phyloP scores from a whole-genome alignment of 1,140 invertebrate species.

The Drosophila virilis region DNA sequence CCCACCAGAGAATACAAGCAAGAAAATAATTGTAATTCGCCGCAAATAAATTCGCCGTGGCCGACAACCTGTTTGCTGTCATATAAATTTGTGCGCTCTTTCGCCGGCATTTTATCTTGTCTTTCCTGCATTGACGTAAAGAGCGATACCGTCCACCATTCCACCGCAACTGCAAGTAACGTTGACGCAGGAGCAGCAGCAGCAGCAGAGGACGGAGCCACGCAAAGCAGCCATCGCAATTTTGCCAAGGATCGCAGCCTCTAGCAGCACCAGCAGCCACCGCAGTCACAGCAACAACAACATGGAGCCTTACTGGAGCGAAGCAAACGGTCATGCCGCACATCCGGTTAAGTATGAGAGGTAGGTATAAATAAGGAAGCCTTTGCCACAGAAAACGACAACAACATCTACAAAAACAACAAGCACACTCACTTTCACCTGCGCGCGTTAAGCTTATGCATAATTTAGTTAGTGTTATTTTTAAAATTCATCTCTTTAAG shows the following conservation, averaged over 20 bases:
- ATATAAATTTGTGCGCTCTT: constrained; percentile 47
- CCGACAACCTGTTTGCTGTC: constrained; percentile 76
- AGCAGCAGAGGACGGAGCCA: constrained; percentile 30
- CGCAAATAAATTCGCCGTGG: constrained; percentile 52
- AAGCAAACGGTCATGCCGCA: constrained; percentile 82
- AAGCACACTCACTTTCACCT: constrained; percentile 70
- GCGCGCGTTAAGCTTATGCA: constrained; percentile 62
- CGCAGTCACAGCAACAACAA: constrained; percentile 28
- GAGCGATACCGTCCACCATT: constrained; percentile 70
- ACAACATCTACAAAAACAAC: constrained; percentile 16
- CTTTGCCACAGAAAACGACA: constrained; percentile 2
- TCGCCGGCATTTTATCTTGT: constrained; percentile 56
- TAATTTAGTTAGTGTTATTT: constrained; percentile 46
- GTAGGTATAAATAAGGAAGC: constrained; percentile 68
- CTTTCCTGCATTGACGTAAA: constrained; percentile 60
- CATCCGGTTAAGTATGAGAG: constrained; percentile 84
- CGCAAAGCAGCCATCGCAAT: constrained; percentile 17
- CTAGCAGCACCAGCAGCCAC: constrained; percentile 25
- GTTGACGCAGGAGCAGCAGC: constrained; percentile 59
- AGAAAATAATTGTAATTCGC: constrained; percentile 52
- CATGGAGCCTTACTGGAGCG: constrained; percentile 84
- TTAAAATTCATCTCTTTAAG: constrained; percentile 16
- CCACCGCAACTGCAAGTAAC: constrained; percentile 75
- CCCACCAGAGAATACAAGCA: constrained; percentile 39
- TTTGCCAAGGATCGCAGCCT: constrained; percentile 36